These are phyloP conservation scores for Campylomormyrus tamandua DNA, from an alignment of 2,113 vertebrate species.

Conservation along the genomic window DNA sequence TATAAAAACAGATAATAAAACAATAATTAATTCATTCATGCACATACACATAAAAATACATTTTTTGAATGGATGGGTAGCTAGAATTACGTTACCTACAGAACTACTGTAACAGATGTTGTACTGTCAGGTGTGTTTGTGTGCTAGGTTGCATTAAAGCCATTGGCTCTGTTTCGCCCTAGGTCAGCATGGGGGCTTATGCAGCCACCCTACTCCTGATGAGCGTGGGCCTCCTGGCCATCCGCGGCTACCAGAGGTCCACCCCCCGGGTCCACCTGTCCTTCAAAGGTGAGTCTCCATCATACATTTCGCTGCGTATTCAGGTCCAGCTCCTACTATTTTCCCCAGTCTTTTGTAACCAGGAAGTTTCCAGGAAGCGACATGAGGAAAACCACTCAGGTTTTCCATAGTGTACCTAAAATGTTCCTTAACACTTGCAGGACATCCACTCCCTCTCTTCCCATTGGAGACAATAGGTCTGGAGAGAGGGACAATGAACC, in stretches of 20 bases:
- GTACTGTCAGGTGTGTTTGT: not conserved
- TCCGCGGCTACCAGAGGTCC: conserved; percentile 52
- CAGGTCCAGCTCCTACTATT: not conserved
- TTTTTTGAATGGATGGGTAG: not conserved
- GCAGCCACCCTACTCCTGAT: conserved; percentile 53
- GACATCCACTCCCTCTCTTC: not conserved
- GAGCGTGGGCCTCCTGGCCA: conserved; percentile 52
- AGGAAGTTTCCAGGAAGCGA: not conserved
- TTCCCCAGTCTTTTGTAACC: not conserved
- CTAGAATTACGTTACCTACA: not conserved
- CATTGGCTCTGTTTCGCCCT: conserved; percentile 46
- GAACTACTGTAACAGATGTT: not conserved
- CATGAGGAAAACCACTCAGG: not conserved
- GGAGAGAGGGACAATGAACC: not conserved
- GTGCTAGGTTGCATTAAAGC: conserved; percentile 16
- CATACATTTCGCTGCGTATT: not conserved
- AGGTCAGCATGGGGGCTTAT: conserved; percentile 59
- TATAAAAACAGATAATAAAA: too few relatives aligned
- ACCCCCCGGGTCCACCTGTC: conserved; percentile 62
- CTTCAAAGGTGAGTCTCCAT: conserved; percentile 61
- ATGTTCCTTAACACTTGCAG: not conserved
- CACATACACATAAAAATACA: too few relatives aligned
- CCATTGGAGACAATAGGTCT: not conserved
- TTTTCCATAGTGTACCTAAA: not conserved
- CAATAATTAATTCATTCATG: too few relatives aligned